These are phyloP conservation scores for Saccostrea cuccullata DNA, from an alignment of 1,140 invertebrate species.

Conservation along the genomic window DNA sequence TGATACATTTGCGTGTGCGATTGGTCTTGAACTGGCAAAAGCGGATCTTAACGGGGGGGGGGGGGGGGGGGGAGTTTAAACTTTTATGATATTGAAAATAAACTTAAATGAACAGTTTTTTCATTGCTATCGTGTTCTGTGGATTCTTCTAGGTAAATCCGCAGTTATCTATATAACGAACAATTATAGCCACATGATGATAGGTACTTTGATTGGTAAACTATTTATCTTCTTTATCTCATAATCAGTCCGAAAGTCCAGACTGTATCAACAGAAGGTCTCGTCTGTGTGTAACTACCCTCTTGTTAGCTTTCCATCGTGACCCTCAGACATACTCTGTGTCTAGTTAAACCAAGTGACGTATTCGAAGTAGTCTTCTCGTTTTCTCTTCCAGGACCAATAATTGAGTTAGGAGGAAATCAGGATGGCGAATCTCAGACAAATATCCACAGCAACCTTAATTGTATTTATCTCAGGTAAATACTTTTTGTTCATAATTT, in stretches of 20 bases:
- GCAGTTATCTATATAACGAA: no score
- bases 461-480: not conserved
- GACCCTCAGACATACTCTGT: not conserved
- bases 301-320: not conserved
- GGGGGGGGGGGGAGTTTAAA: no score
- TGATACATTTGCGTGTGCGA: no score
- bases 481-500: not conserved
- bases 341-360: not conserved
- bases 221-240: slow-evolving; percentile 8
- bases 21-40: no score
- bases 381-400: not conserved
- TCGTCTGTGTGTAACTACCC: not conserved
- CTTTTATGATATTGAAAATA: no score
- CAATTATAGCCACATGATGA: no score
- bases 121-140: no score
- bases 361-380: not conserved
- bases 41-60: no score
- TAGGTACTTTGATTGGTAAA: not conserved
- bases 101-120: no score
- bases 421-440: slow-evolving; percentile 27
- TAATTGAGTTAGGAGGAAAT: not conserved
- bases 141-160: no score
- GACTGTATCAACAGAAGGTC: not conserved
- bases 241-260: slow-evolving; percentile 7
- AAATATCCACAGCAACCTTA: not conserved